Evolutionary conservation across 1,140 invertebrate genomes (phyloP), one percentile per base, ranked within the genome.

Genomic region (Holotrichia oblita): DNA sequence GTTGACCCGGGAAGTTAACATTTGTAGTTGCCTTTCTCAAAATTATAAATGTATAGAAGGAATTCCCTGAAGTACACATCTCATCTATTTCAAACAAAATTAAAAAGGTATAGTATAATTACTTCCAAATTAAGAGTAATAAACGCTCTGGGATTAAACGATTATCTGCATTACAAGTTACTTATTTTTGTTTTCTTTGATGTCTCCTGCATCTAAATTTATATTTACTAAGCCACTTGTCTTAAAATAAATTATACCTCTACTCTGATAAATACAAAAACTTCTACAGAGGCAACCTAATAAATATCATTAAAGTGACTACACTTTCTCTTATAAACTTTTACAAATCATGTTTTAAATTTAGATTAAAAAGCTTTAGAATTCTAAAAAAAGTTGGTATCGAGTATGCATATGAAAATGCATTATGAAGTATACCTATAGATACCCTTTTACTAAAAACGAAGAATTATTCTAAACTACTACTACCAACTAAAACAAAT

Each of bases 231-330:
- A 22, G 20, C 61, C 17, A 69, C 61, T 69, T 69, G 61, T 24
- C 61, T 24, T 24, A 20, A 69, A 27, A 69, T 69, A 69, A 69
- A 69, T 69, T 69, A 69, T 20, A 22, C 22, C 22, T 69, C 61
- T 69, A 69, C 61, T 0, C 6, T 69, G 17, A 69, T 69, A 69
- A 69, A 69, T 69, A 69, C 61, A 6, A 69, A 69, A 69, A 24
- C 3, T 69, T 69, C 61, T 20, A 20, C 12, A 6, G 20, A 69
- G 22, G 20, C 61, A 69, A 20, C 22, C 22, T 20, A 69, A 69
- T 69, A 69, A n/a, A 69, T 69, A 69, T 27, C 61, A 69, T 69
- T 69, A 69, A 22, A 69, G 24, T 69, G 17, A 20, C 61, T 20
- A 69, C 22, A 10, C 22, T 69, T 24, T 20, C 22, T 34, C 61